Percentiles rank a stretch among this genome's conserved stretches.
Conservation (phyloP, 2,888 invertebrate genomes). For the Pseudolycoriella hygida region DNA sequence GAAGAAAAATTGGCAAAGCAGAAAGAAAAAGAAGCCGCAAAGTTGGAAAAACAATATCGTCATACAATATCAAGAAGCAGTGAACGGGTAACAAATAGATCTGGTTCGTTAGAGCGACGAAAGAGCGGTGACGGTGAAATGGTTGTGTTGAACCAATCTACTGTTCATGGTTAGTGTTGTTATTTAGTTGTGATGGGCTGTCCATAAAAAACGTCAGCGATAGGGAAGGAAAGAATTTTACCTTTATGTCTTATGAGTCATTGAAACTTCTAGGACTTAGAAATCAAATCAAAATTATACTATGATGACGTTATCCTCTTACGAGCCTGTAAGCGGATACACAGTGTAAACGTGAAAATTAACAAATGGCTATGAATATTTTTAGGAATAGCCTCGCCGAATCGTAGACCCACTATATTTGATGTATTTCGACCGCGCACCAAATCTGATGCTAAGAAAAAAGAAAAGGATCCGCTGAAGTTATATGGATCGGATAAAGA, state of each 20-base stretch:
- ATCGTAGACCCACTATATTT: conserved; percentile 54
- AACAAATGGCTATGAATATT: conserved; percentile 8
- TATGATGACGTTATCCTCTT: too few relatives aligned
- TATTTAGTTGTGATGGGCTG: background rate
- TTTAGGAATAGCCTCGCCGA: conserved; percentile 45
- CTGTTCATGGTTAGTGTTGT: conserved; percentile 21
- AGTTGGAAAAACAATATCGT: conserved; percentile 27
- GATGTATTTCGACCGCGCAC: conserved; percentile 64
- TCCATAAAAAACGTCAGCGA: too few relatives aligned
- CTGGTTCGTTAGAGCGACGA: conserved; percentile 26
- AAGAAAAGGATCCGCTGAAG: conserved; percentile 15
- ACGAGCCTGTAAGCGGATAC: too few relatives aligned
- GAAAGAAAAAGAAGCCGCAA: conserved; percentile 26
- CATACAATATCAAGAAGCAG: conserved; percentile 28
- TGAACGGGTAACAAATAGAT: conserved; percentile 24
- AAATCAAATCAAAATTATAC: too few relatives aligned
- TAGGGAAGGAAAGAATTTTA: too few relatives aligned
- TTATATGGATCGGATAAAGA: conserved; percentile 16
- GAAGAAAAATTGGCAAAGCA: conserved; percentile 27
- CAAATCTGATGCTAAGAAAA: conserved; percentile 48
- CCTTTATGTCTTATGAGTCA: too few relatives aligned
- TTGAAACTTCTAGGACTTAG: too few relatives aligned
- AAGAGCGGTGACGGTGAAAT: conserved; percentile 26
- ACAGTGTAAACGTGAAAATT: too few relatives aligned
- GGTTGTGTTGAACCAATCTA: conserved; percentile 26